These are phyloP conservation scores for Ochropleura leucogaster DNA, from an alignment of 2,888 invertebrate genomes.

Conservation along the genomic window DNA sequence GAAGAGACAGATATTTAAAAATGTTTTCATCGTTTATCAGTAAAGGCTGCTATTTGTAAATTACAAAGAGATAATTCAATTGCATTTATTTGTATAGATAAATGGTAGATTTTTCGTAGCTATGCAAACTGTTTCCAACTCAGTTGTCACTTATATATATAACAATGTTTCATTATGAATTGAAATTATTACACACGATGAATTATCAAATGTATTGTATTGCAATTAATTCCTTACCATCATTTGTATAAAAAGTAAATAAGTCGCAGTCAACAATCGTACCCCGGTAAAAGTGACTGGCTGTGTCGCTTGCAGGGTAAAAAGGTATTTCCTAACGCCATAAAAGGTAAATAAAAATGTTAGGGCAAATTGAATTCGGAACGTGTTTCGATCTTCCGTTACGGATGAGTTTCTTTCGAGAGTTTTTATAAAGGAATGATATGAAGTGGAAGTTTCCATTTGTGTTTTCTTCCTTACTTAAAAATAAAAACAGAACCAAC, in stretches of 20 bases:
- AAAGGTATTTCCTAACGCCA: conserved; percentile 48
- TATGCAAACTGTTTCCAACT: no score
- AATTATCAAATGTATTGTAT: background rate
- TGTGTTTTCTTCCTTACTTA: conserved; percentile 1
- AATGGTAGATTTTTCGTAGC: no score
- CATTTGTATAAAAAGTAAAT: background rate
- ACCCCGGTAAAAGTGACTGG: conserved; percentile 10
- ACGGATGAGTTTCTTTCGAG: conserved; percentile 30
- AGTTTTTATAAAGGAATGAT: conserved; percentile 26
- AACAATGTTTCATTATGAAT: background rate
- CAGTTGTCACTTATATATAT: no score
- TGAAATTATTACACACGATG: background rate
- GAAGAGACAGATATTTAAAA: no score
- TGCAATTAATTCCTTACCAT: background rate
- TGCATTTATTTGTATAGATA: no score
- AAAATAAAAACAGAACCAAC: conserved; percentile 1
- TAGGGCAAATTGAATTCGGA: conserved; percentile 61
- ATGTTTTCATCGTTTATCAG: no score
- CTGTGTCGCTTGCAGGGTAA: conserved; percentile 34
- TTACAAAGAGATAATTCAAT: no score
- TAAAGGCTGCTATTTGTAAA: no score
- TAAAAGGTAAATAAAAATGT: conserved; percentile 62
- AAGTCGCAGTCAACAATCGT: conserved; percentile 9
- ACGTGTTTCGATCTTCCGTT: conserved; percentile 58
- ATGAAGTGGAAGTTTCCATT: conserved; percentile 35